Evolutionary conservation across 2,113 vertebrate species (phyloP), one percentile per base, ranked within the genome.

Genomic region (Dromas ardeola): DNA sequence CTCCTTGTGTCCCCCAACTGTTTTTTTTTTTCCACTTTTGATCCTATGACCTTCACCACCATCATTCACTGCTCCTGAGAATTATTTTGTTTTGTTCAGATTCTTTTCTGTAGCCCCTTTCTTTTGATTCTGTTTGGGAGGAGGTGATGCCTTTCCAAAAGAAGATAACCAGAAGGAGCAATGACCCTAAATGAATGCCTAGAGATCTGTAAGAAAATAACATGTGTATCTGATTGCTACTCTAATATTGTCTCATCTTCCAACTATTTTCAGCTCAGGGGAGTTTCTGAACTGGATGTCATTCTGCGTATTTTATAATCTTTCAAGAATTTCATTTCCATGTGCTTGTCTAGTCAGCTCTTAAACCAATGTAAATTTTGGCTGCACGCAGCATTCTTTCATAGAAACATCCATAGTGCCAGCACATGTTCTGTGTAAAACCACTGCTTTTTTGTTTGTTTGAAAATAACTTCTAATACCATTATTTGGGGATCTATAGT

Each of bases 11-110:
- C 38, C 25, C 34, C 1, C 47, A 70, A 10, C 2, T 25, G 1
- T 2, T 0, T 17, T 9, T 0, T 8, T 21, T 8, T 22, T 53
- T 26, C 11, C 6, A 10, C 34, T 82, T 82, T 61, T 62, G 40
- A 74, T 15, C 3, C 26, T n/a, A 10, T 50, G 22, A 45, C 21
- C 13, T 52, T 86, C 67, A 76, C 13, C 13, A 22, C 1, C 3
- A 2, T 63, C 4, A 40, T 65, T 59, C 38, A 43, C 11, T 40
- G 7, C 21, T 66, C 36, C 26, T 70, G 10, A 66, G 49, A 65
- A 42, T 70, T 14, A 43, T 58, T 85, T 74, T 45, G 1, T n/a
- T 76, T 47, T 59, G 1, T 12, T 32, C 22, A 56, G 13, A 47
- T n/a, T 78, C 22, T 74, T 85, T 88, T 43, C 47, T 42, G 22